A percentile compares a stretch with the other conserved stretches of the same genome.
These are phyloP conservation scores for Catajapyx aquilonaris DNA, from an alignment of 1,140 invertebrate species.

Conservation along the genomic window DNA sequence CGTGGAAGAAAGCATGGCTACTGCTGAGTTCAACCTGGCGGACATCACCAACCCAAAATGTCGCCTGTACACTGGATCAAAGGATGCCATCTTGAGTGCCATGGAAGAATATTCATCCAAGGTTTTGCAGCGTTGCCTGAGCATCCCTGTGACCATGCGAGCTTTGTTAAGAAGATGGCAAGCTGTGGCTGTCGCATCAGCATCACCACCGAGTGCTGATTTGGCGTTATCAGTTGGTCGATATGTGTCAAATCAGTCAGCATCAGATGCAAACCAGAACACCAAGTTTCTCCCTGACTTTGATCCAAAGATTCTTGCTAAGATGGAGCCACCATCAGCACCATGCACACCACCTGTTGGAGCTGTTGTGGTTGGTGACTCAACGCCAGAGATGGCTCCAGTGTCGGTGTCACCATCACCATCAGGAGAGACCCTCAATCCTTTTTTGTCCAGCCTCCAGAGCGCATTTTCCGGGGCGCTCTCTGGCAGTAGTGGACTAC, in stretches of 20 bases:
- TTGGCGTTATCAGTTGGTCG: conserved; percentile 11
- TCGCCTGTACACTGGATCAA: conserved; percentile 34
- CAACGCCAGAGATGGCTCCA: no score
- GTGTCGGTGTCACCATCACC: no score
- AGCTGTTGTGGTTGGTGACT: neutral
- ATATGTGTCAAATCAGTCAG: conserved; percentile 4
- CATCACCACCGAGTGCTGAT: conserved; percentile 14
- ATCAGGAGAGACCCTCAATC: no score
- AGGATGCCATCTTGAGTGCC: conserved; percentile 29
- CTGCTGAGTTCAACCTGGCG: conserved; percentile 67
- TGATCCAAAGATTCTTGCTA: conserved; percentile 3
- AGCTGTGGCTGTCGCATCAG: conserved; percentile 12
- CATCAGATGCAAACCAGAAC: conserved; percentile 5
- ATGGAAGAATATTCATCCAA: conserved; percentile 56
- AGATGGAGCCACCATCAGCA: conserved; percentile 2
- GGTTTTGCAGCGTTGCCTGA: conserved; percentile 71
- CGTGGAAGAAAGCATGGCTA: conserved; percentile 73
- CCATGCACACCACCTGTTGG: neutral
- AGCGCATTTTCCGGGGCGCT: no score
- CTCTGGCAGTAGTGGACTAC: no score
- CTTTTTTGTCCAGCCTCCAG: no score
- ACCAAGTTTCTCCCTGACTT: conserved; percentile 2
- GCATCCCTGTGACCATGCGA: conserved; percentile 72
- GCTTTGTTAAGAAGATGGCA: conserved; percentile 42
- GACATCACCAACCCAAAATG: conserved; percentile 51